A percentile compares a stretch with the other conserved stretches of the same genome.
phyloP scores from a whole-genome alignment of 2,113 vertebrate genomes.

The Morone chrysops region DNA sequence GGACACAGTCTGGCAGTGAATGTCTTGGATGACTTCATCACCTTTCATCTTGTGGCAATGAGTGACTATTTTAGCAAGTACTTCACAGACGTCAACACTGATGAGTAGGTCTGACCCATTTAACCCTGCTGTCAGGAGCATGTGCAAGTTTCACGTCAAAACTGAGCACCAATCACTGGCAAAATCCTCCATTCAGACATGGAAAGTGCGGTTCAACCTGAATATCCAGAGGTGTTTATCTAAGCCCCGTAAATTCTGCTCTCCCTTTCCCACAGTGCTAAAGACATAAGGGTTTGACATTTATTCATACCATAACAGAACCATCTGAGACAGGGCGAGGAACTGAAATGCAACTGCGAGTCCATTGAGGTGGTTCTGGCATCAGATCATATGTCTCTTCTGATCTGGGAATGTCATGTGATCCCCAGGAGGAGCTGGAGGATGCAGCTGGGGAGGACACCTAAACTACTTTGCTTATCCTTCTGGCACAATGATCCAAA shows the following conservation, averaged over 20 bases:
- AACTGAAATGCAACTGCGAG: not conserved
- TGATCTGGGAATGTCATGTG: not conserved
- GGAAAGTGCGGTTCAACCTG: not conserved
- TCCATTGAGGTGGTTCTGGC: not conserved
- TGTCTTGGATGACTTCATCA: conserved; percentile 54
- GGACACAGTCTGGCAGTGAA: conserved; percentile 34
- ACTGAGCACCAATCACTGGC: not conserved
- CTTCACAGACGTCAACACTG: conserved; percentile 62
- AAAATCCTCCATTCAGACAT: conserved; percentile 6
- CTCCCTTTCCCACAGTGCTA: not conserved
- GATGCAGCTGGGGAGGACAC: not conserved
- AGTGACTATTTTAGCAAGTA: conserved; percentile 59
- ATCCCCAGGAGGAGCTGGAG: not conserved
- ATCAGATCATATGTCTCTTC: conserved; percentile 2
- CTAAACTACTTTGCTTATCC: not conserved
- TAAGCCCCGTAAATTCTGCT: not conserved
- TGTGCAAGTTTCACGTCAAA: conserved; percentile 8
- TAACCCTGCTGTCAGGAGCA: conserved; percentile 37
- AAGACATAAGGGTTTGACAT: not conserved
- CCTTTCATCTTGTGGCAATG: conserved; percentile 58
- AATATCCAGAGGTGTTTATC: not conserved
- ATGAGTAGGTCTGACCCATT: conserved; percentile 59
- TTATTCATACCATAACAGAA: not conserved
- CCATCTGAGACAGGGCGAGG: not conserved
- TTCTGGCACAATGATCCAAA: not conserved